Conservation (phyloP, 1,140 invertebrate species). For the Danaus melanippus region DNA sequence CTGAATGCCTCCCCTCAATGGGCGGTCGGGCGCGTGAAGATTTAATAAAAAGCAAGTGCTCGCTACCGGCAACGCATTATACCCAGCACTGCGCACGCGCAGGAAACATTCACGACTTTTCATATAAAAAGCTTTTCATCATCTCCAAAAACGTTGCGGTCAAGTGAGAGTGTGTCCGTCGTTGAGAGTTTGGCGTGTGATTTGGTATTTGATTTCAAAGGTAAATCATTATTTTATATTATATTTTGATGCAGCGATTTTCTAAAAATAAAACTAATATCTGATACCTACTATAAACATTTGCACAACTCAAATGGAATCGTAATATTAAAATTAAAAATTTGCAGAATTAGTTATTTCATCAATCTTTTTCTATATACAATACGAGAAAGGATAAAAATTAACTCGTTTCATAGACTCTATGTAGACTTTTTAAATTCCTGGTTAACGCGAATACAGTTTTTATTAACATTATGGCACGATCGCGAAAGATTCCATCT, state of each 20-base stretch:
- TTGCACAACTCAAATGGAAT: no score
- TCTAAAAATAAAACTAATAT: neutral
- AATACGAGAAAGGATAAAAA: constrained; percentile 6
- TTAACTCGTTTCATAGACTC: no score
- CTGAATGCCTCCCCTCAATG: constrained; percentile 4
- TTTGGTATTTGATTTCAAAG: constrained; percentile 60
- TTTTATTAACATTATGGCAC: constrained; percentile 12
- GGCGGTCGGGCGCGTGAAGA: constrained; percentile 31
- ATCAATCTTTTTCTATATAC: no score
- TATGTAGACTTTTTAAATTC: neutral
- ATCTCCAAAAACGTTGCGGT: constrained; percentile 55
- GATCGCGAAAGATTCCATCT: constrained; percentile 14
- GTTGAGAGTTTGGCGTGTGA: constrained; percentile 63
- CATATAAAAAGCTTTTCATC: constrained; percentile 17
- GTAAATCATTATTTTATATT: constrained; percentile 48
- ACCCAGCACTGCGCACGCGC: constrained; percentile 35
- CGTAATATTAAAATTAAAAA: no score
- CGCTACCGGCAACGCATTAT: constrained; percentile 29
- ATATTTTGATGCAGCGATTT: constrained; percentile 17
- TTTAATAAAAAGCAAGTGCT: constrained; percentile 54
- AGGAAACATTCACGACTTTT: constrained; percentile 16
- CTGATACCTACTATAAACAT: no score
- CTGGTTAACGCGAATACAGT: constrained; percentile 12
- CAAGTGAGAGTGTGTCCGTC: constrained; percentile 61
- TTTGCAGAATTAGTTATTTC: no score